A percentile compares a stretch with the other conserved stretches of the same genome.
Conservation (phyloP, 2,113 vertebrate genomes). For the Lagopus muta region DNA sequence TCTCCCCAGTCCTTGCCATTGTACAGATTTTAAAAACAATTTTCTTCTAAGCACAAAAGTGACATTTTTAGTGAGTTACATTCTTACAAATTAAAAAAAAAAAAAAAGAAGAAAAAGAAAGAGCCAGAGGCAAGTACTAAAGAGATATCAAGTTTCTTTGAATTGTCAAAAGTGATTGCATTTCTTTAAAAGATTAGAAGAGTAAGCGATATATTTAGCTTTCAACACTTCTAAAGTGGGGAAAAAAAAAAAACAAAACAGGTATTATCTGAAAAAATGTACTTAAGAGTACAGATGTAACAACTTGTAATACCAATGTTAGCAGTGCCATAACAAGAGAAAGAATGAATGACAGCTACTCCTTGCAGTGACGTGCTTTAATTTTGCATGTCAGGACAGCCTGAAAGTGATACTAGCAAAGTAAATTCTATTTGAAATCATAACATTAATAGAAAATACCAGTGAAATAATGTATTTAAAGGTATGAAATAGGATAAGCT, state of each 20-base stretch:
- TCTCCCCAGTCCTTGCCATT: not conserved
- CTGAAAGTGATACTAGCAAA: not conserved
- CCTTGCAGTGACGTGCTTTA: not conserved
- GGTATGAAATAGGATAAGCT: not conserved
- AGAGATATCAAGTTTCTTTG: not conserved
- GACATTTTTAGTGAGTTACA: not conserved
- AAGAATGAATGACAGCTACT: not conserved
- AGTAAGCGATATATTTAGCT: not conserved
- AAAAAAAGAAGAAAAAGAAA: no score
- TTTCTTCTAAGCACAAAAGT: not conserved
- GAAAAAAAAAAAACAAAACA: constrained; percentile 12
- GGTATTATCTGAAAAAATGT: not conserved
- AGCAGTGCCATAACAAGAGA: not conserved
- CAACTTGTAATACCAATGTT: not conserved
- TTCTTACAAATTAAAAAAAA: not conserved
- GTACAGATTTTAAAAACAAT: not conserved
- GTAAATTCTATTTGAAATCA: not conserved
- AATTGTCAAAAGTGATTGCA: not conserved
- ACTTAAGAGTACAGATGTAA: not conserved
- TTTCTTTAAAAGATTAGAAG: not conserved
- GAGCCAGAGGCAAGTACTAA: not conserved
- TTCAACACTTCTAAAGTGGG: not conserved
- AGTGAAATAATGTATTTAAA: not conserved
- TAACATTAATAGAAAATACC: not conserved
- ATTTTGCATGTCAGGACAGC: not conserved